phyloP scores from a whole-genome alignment of 2,113 vertebrate species.

The Salvator merianae region DNA sequence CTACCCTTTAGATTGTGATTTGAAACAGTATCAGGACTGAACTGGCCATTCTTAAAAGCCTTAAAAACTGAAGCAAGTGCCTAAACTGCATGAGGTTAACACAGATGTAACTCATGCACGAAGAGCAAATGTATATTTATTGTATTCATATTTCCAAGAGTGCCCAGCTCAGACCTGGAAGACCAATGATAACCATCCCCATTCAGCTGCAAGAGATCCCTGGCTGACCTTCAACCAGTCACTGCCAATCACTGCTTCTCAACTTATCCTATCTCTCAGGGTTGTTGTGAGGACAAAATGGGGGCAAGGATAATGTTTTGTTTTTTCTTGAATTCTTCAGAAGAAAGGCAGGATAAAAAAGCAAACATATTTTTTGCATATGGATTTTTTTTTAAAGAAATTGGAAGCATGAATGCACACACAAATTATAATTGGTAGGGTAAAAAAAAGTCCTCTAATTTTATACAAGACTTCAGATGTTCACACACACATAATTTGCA shows the following conservation, averaged over 20 bases:
- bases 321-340: too few relatives aligned
- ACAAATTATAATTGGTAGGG: neutral
- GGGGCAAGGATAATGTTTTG: too few relatives aligned
- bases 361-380: neutral
- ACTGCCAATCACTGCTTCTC: too few relatives aligned
- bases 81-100: neutral
- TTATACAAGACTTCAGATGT: slow-evolving; percentile 33
- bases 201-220: too few relatives aligned
- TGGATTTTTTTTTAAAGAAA: neutral
- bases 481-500: slow-evolving; percentile 10
- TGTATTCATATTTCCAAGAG: neutral
- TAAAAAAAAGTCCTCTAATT: neutral
- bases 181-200: too few relatives aligned
- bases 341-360: too few relatives aligned
- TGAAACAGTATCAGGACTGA: neutral
- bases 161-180: too few relatives aligned
- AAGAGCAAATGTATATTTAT: neutral
- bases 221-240: too few relatives aligned
- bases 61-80: neutral
- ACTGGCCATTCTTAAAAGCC: neutral
- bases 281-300: too few relatives aligned
- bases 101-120: neutral
- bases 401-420: neutral
- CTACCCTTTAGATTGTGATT: too few relatives aligned
- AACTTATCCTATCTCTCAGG: too few relatives aligned